These are phyloP conservation scores for Leptinotarsa peninsularis DNA, from an alignment of 2,888 invertebrate species.

Conservation along the genomic window DNA sequence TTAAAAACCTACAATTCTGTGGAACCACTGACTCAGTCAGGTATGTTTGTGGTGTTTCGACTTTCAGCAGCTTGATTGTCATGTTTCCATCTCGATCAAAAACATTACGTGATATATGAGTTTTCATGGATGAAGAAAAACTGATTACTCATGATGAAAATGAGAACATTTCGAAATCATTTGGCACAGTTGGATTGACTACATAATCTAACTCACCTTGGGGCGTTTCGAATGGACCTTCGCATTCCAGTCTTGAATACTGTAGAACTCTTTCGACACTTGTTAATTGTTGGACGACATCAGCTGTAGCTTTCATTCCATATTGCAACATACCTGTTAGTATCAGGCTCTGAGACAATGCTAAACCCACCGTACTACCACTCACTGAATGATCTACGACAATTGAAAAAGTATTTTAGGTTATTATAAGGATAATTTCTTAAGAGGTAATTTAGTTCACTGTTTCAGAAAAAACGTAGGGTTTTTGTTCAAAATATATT, in stretches of 20 bases:
- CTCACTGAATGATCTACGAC: conserved; percentile 36
- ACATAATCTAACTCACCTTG: conserved; percentile 39
- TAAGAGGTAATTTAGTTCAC: background rate
- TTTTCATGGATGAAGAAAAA: too few relatives aligned
- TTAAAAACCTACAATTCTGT: too few relatives aligned
- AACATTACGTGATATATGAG: too few relatives aligned
- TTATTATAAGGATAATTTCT: too few relatives aligned
- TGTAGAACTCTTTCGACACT: conserved; percentile 83
- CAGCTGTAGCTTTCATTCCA: conserved; percentile 83
- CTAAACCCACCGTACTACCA: conserved; percentile 57
- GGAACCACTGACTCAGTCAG: too few relatives aligned
- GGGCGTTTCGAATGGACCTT: conserved; percentile 74
- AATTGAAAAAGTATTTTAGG: background rate
- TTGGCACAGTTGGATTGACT: too few relatives aligned
- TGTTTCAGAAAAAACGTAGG: background rate
- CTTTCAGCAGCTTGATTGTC: too few relatives aligned
- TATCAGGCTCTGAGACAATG: conserved; percentile 46
- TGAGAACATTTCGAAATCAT: too few relatives aligned
- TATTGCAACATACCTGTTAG: conserved; percentile 80
- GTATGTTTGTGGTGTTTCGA: too few relatives aligned
- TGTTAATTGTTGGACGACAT: conserved; percentile 80
- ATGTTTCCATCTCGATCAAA: too few relatives aligned
- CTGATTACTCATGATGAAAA: too few relatives aligned
- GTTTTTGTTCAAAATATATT: background rate
- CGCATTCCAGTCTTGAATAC: conserved; percentile 80